Evolutionary conservation across 1,140 invertebrate species (phyloP).

Genomic region (Aphidius gifuensis): DNA sequence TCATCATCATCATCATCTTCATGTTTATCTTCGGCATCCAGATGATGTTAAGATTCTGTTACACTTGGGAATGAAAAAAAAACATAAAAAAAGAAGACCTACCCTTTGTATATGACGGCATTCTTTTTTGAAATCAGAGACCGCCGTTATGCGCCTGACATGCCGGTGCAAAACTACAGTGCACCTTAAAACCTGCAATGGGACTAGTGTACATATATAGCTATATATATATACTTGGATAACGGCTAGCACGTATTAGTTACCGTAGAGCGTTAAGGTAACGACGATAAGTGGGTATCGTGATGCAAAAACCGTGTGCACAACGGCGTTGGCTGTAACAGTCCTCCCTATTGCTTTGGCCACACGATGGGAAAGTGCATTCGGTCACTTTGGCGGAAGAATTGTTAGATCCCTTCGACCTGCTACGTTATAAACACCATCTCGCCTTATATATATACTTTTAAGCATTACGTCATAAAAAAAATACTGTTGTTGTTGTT

Average conservation of each 20-base stretch:
- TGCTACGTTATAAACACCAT: background rate
- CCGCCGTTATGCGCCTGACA: slow-evolving; percentile 11
- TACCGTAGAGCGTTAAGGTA: slow-evolving; percentile 26
- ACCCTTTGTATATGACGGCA: no score
- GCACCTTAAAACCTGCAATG: slow-evolving; percentile 11
- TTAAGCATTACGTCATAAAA: background rate
- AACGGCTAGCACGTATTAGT: slow-evolving; percentile 29
- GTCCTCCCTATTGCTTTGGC: background rate
- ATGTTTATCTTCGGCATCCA: no score
- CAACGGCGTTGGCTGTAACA: background rate
- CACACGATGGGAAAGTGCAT: slow-evolving; percentile 32
- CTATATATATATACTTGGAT: slow-evolving; percentile 16
- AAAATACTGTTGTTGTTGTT: no score
- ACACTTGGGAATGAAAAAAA: no score
- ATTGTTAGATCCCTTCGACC: slow-evolving; percentile 3
- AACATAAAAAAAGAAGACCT: no score
- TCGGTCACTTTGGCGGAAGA: slow-evolving; percentile 28
- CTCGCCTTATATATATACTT: background rate
- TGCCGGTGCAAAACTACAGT: background rate
- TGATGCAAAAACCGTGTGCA: slow-evolving; percentile 30
- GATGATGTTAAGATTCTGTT: no score
- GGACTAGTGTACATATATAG: background rate
- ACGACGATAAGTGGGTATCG: slow-evolving; percentile 30
- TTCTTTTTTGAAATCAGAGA: background rate
- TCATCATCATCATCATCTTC: no score